Base-by-base conservation (phyloP, 1,140 invertebrate species). In the Yoshiicerus persimilis region DNA sequence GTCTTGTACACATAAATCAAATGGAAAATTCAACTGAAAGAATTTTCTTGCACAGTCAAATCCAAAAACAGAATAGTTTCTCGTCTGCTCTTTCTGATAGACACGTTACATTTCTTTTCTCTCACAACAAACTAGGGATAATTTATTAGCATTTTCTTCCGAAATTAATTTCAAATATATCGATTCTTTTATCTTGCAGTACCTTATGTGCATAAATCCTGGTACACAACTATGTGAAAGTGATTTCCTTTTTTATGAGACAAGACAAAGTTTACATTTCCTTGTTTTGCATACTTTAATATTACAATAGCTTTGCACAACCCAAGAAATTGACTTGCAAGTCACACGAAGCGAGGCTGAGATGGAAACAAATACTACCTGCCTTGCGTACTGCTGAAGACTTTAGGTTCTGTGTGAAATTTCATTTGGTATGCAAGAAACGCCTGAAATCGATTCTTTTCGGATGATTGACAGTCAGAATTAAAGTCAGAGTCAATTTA, bases 401-500 rank as follows among this genome's bases (percentile, higher is more conserved):
- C 23, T 25, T 23, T 66, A 0, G 25, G 62, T 13, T 9, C 23
- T 8, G 64, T 70, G 64, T 70, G 23, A 70, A 27, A 70, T 27
- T 25, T 25, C 23, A 80, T 80, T 80, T 36, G 4, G 30, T 80
- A 80, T 80, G 75, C 75, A 80, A 20, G 2, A 4, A 80, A 20
- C 75, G 75, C 6, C 30, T 80, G 75, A 36, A 80, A 80, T 80
- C 75, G 75, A 80, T 80, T 80, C 75, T 80, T 80, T 80, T 34
- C 32, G 34, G 30, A 38, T 80, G 75, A 80, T 80, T 80, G 75
- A 80, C 75, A 80, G 32, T 23, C 30, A 38, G 34, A 80, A 80
- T 80, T 80, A 80, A 80, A 80, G 75, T 80, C 75, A 80, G 32
- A 38, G 75, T 34, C 75, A 80, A 80, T 80, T 80, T 34, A n/a